These are phyloP conservation scores for Lamellibrachia luymesi DNA, from an alignment of 1,140 invertebrate genomes.

Conservation along the genomic window DNA sequence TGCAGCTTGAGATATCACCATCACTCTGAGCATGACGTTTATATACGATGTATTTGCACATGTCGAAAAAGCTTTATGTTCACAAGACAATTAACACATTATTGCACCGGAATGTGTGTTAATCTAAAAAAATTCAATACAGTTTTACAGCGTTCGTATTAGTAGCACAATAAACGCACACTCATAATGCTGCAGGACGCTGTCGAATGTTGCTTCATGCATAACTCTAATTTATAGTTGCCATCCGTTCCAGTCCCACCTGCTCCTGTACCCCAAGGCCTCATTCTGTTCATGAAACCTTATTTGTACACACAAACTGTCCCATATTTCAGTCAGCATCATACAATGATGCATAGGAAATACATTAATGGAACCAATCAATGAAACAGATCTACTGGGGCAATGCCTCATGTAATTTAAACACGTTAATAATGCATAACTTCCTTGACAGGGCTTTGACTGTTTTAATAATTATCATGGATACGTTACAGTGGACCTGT, in stretches of 20 bases:
- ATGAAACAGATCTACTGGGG: neutral
- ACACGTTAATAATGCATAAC: neutral
- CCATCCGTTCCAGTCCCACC: neutral
- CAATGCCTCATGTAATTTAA: neutral
- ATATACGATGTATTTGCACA: too few species aligned
- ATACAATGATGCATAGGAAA: neutral
- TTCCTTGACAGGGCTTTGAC: neutral
- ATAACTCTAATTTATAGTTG: neutral
- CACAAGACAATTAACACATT: too few species aligned
- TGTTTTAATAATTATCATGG: neutral
- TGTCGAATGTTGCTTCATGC: neutral
- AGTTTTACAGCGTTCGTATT: too few species aligned
- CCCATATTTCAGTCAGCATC: neutral
- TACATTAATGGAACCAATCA: neutral
- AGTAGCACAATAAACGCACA: too few species aligned
- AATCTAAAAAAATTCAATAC: too few species aligned
- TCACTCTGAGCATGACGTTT: too few species aligned
- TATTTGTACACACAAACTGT: slow-evolving; percentile 1
- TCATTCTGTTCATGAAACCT: neutral
- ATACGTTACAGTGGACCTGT: neutral
- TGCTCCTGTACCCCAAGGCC: neutral
- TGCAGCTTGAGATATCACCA: neutral
- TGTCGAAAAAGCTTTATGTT: too few species aligned
- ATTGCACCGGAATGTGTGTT: too few species aligned
- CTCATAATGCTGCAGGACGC: too few species aligned